phyloP scores from a whole-genome alignment of 2,797 vertebrate species.

The Hydrocynus forskahlii region DNA sequence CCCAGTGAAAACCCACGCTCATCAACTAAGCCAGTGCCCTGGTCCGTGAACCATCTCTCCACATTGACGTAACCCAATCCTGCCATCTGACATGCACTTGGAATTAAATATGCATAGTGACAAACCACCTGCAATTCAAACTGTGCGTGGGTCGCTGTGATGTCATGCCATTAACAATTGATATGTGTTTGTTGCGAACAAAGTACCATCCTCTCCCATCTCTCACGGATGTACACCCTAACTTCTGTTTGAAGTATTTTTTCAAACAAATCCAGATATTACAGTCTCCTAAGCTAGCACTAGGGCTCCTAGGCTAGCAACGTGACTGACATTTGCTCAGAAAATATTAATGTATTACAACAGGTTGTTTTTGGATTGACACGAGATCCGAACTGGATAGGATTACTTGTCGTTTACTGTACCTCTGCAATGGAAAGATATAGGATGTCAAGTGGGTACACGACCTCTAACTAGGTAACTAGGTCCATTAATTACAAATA shows the following conservation, averaged over 20 bases:
- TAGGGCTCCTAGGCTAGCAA: too few relatives aligned
- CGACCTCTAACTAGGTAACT: not conserved
- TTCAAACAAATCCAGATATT: not conserved
- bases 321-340: not conserved
- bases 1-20: constrained; percentile 2
- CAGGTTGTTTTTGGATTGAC: not conserved
- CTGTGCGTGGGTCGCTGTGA: constrained; percentile 43
- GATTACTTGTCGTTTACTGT: constrained; percentile 1
- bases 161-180: constrained; percentile 5
- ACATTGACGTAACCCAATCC: constrained; percentile 48
- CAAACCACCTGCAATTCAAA: constrained; percentile 56
- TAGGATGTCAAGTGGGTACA: not conserved
- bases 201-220: not conserved
- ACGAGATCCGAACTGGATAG: not conserved
- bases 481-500: not conserved
- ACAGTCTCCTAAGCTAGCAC: not conserved
- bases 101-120: constrained; percentile 61
- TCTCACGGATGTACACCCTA: not conserved
- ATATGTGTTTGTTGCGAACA: not conserved
- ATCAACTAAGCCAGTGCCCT: constrained; percentile 23
- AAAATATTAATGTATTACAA: not conserved
- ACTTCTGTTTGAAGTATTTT: not conserved
- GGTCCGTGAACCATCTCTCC: constrained; percentile 31
- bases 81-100: constrained; percentile 35
- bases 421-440: not conserved